These are phyloP conservation scores for Chrysocyon brachyurus DNA, from an alignment of 2,797 vertebrate genomes.

Conservation along the genomic window DNA sequence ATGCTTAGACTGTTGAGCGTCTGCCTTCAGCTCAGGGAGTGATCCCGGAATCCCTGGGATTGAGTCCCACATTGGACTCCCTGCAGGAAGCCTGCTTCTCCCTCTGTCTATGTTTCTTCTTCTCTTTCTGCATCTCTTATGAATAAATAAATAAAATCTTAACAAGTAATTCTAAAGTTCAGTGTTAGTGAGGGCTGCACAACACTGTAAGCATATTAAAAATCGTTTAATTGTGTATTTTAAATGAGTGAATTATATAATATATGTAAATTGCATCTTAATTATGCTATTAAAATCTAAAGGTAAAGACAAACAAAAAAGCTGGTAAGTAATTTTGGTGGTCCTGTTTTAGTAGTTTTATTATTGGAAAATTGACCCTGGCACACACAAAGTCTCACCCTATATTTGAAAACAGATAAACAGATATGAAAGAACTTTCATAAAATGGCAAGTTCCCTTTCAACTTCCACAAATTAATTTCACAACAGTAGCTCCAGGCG, in stretches of 20 bases:
- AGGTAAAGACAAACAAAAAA: not conserved
- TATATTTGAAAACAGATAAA: not conserved
- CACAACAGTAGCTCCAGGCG: not conserved
- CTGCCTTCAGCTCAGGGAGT: not conserved
- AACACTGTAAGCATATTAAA: not conserved
- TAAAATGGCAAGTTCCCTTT: not conserved
- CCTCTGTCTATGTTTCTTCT: not conserved
- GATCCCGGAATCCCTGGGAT: not conserved
- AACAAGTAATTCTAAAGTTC: not conserved
- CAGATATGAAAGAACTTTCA: not conserved
- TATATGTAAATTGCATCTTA: not conserved
- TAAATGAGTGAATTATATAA: not conserved
- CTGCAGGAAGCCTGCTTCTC: not conserved
- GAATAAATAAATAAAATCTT: not conserved
- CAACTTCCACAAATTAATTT: not conserved
- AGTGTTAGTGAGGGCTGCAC: not conserved
- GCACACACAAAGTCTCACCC: not conserved
- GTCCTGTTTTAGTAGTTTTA: not conserved
- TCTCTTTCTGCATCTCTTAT: not conserved
- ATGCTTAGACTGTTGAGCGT: not conserved
- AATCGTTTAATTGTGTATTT: not conserved
- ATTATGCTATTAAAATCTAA: not conserved
- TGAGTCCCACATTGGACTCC: not conserved
- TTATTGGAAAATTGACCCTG: not conserved
- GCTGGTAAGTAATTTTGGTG: not conserved